Base-by-base conservation (phyloP, 2,888 invertebrate genomes). In the Amphipyra tragopoginis region DNA sequence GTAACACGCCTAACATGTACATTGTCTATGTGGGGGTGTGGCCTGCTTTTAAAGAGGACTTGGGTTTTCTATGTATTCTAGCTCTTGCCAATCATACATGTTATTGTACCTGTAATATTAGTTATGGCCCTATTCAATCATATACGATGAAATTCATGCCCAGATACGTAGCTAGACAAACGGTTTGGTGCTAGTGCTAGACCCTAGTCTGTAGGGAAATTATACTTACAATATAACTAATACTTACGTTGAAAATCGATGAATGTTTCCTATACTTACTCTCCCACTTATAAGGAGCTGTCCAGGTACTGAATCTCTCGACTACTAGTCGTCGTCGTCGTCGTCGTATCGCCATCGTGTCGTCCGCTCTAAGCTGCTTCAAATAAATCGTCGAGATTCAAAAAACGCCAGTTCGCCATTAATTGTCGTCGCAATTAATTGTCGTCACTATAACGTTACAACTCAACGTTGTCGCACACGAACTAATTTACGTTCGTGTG, bases 361-460 rank as follows among this genome's bases (percentile, higher is more conserved):
- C 80, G 72, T 40, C 43, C 5, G 10, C 38, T 67, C 40, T 60
- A 70, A 78, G 36, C n/a, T 45, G 44, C 54, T 43, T 56, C 40
- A 21, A 63, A 57, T 52, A 74, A 65, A 69, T 72, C 58, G 58
- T 65, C 50, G 29, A 39, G 60, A 59, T 77, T 75, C 21, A 54
- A 76, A 79, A 82, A 79, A 68, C 76, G 64, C 71, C 76, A 72
- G 61, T 49, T 59, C 34, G 81, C 75, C 79, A 80, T 83, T 80
- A 83, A 73, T 77, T 48, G 66, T 53, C 56, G 68, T 54, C 72
- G 10, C 29, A 7, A 29, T 29, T 29, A 29, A 21, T 21, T 21
- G 21, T 21, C 21, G 21, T 21, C 21, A 71, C 62, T 66, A 55
- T 62, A 65, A 65, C 47, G 68, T 73, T 73, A 74, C 52, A 70